Evolutionary conservation across 2,113 vertebrate species (phyloP).

Genomic region (Laticauda colubrina): DNA sequence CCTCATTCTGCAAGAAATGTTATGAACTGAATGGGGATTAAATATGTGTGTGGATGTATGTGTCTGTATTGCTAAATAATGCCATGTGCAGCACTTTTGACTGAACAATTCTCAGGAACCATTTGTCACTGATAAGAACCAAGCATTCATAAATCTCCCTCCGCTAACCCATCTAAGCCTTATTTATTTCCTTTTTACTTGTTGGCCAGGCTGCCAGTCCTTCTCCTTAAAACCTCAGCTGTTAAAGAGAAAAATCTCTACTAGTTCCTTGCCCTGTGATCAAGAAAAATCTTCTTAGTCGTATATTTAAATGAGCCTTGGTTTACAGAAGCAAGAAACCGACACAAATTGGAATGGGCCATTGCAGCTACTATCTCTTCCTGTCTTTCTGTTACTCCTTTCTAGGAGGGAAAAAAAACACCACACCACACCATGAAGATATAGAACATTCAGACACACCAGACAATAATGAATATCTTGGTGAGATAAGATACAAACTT

Average conservation of each 20-base stretch:
- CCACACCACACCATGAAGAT: neutral
- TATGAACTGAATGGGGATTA: neutral
- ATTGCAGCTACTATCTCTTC: neutral
- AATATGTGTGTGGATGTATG: neutral
- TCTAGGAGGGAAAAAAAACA: neutral
- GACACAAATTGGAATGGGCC: neutral
- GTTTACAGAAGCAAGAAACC: neutral
- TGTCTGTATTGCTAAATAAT: neutral
- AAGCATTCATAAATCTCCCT: neutral
- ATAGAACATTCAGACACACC: neutral
- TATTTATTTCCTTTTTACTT: neutral
- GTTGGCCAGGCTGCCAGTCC: neutral
- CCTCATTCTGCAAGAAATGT: neutral
- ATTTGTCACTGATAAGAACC: neutral
- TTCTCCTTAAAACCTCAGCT: neutral
- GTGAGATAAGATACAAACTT: neutral
- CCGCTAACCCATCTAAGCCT: neutral
- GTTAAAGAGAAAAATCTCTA: neutral
- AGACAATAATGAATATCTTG: neutral
- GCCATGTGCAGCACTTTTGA: neutral
- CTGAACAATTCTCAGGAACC: neutral
- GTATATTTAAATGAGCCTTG: neutral
- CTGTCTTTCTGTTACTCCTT: neutral
- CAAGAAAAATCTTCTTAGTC: neutral
- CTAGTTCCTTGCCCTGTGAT: neutral